Conservation (phyloP, 2,113 vertebrate genomes). For the Myotis yumanensis region DNA sequence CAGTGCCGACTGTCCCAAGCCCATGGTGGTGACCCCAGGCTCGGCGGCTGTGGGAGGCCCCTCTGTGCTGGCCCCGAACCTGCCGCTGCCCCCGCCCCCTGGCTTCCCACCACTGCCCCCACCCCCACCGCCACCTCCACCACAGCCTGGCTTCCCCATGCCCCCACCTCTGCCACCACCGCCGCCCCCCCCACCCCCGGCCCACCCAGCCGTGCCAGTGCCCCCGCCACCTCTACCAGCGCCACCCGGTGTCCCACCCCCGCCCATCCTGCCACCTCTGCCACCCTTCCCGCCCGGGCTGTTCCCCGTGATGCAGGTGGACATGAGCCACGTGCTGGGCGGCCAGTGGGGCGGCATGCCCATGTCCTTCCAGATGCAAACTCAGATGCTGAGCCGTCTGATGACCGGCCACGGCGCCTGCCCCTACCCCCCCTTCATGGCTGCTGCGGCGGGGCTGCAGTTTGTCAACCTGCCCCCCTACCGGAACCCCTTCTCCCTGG, state of each 20-base stretch:
- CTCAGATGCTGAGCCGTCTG: constrained; percentile 98
- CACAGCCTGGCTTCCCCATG: constrained; percentile 82
- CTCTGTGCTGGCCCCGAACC: constrained; percentile 85
- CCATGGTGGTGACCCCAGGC: constrained; percentile 93
- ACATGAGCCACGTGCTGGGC: constrained; percentile 92
- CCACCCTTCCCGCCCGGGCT: constrained; percentile 89
- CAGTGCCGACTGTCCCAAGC: constrained; percentile 92
- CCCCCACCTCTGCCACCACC: constrained; percentile 86
- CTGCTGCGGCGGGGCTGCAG: constrained; percentile 82
- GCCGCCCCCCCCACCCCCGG: constrained; percentile 81
- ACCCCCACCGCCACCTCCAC: constrained; percentile 84
- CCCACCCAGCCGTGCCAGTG: constrained; percentile 80
- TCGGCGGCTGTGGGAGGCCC: constrained; percentile 88
- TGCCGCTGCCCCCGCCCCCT: constrained; percentile 88
- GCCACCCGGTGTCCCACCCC: constrained; percentile 85
- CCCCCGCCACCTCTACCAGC: constrained; percentile 82
- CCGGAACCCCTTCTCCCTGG: constrained; percentile 86
- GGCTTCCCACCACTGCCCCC: constrained; percentile 91
- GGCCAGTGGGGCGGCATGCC: constrained; percentile 95
- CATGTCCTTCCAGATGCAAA: constrained; percentile 99
- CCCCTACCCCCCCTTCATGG: constrained; percentile 91
- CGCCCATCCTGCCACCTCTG: constrained; percentile 89
- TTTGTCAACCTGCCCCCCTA: constrained; percentile 91
- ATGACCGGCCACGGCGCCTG: constrained; percentile 93
- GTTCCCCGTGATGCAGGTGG: constrained; percentile 94